Base-by-base conservation (phyloP, 2,113 vertebrate species). In the Alces alces region DNA sequence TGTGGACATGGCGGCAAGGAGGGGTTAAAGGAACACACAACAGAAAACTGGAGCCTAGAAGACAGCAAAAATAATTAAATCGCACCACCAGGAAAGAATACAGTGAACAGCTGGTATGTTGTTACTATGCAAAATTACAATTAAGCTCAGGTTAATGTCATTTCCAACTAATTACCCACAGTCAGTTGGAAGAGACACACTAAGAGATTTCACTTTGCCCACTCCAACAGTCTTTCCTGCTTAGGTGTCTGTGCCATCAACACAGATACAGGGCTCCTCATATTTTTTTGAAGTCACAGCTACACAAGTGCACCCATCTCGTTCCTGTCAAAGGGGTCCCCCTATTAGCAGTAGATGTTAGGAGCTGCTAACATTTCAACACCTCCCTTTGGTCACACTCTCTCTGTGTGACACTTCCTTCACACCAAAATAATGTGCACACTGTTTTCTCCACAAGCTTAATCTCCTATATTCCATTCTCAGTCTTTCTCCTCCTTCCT, bases 141-240 rank as follows among this genome's bases (percentile, higher is more conserved):
- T 98, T 98, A 98, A 98, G 95, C 89, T 97, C 97, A 92, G 98
- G 98, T 98, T 98, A 98, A 97, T 89, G 97, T 98, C 98, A 97
- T 97, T 98, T 98, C 97, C 98, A 98, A 96, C 98, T 98, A 98
- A 98, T 90, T 97, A 97, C 94, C 97, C 92, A 64, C 16, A 43
- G 95, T 97, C 96, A 98, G 97, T 90, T 86, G 85, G 54, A 98
- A 89, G 60, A 96, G 88, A 97, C 85, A 86, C 45, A 76, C 70
- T 54, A 45, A 12, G 64, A 97, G 97, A 92, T 96, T 58, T 91
- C 94, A 91, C 95, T 87, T 15, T 70, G 91, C 91, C 93, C 57
- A 25, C 90, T 86, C 73, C 78, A 93, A 73, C 43, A 36, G 28
- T 58, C 70, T 95, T 84, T 73, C 89, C 64, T 87, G 47, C 33